These are phyloP conservation scores for Drosophila sucinea DNA, from an alignment of 1,140 invertebrate genomes.

Conservation along the genomic window DNA sequence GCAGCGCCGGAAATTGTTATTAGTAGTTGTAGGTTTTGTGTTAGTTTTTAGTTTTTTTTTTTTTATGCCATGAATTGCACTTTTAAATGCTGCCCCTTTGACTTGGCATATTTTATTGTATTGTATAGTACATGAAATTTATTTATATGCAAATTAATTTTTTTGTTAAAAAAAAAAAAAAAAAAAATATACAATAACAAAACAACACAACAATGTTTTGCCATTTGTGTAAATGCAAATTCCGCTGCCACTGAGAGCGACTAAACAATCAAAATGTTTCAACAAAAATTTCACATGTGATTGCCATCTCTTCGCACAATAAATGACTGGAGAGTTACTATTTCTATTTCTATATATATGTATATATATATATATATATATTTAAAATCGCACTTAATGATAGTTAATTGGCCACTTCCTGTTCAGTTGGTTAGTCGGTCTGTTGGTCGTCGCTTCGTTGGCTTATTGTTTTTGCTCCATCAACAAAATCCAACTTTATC, in stretches of 20 bases:
- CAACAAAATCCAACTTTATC: conserved; percentile 57
- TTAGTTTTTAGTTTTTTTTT: conserved; percentile 40
- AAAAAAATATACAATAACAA: not conserved
- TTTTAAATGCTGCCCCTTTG: conserved; percentile 75
- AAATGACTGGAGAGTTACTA: conserved; percentile 28
- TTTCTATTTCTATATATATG: conserved; percentile 52
- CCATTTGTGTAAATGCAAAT: conserved; percentile 13
- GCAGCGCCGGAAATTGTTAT: conserved; percentile 77
- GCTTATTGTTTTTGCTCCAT: conserved; percentile 27
- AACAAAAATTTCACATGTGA: conserved; percentile 68
- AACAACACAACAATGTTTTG: conserved; percentile 3
- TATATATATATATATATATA: conserved; percentile 36
- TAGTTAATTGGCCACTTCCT: conserved; percentile 66
- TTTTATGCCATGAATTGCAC: conserved; percentile 64
- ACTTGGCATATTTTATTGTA: conserved; percentile 49
- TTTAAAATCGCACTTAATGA: conserved; percentile 65
- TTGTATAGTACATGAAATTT: conserved; percentile 64
- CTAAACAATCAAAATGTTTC: conserved; percentile 71
- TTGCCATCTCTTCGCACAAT: conserved; percentile 47
- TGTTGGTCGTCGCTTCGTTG: conserved; percentile 3
- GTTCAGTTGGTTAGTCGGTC: conserved; percentile 7
- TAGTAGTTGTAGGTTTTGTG: conserved; percentile 57
- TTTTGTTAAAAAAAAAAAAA: conserved; percentile 40
- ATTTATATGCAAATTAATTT: conserved; percentile 75
- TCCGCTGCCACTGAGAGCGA: conserved; percentile 9